A percentile compares a stretch with the other conserved stretches of the same genome.
Conservation (phyloP, 92 coral and sea anemone genomes). For the Ricordea florida region DNA sequence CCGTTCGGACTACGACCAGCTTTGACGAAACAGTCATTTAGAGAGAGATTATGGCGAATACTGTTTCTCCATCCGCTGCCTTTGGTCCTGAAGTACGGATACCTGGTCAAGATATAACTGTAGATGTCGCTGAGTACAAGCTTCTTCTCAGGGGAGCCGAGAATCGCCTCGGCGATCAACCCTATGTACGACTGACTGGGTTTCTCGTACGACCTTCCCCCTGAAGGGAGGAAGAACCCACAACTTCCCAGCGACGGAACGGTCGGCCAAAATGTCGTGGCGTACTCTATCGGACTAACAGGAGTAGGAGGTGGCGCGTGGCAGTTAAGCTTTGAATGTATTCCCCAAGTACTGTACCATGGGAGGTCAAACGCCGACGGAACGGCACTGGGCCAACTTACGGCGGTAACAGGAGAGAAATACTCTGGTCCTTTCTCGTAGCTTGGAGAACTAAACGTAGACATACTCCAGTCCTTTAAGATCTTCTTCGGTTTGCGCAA, state of each 20-base stretch:
- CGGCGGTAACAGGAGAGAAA: conserved; percentile 14
- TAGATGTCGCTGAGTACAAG: conserved; percentile 93
- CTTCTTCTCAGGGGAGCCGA: conserved; percentile 91
- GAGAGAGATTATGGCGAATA: conserved; percentile 89
- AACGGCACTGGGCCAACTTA: conserved; percentile 27
- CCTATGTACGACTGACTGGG: conserved; percentile 94
- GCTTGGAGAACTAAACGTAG: conserved; percentile 40
- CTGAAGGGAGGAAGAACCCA: conserved; percentile 22
- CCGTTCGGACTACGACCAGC: conserved; percentile 98
- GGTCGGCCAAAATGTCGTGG: conserved; percentile 35
- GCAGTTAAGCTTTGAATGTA: conserved; percentile 28
- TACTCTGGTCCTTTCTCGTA: conserved; percentile 24
- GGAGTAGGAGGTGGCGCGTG: conserved; percentile 23
- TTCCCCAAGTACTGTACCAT: conserved; percentile 26
- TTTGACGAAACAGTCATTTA: conserved; percentile 93
- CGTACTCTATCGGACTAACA: conserved; percentile 19
- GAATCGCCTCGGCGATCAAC: conserved; percentile 92
- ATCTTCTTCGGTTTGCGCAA: not conserved
- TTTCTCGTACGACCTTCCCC: conserved; percentile 71
- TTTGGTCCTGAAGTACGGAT: conserved; percentile 92
- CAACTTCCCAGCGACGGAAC: conserved; percentile 38
- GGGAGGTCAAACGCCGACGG: conserved; percentile 15
- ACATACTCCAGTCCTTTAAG: conserved; percentile 3
- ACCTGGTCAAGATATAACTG: conserved; percentile 82
- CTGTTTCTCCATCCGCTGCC: conserved; percentile 99